phyloP scores from a whole-genome alignment of 2,797 vertebrate species.

The Iguana delicatissima region DNA sequence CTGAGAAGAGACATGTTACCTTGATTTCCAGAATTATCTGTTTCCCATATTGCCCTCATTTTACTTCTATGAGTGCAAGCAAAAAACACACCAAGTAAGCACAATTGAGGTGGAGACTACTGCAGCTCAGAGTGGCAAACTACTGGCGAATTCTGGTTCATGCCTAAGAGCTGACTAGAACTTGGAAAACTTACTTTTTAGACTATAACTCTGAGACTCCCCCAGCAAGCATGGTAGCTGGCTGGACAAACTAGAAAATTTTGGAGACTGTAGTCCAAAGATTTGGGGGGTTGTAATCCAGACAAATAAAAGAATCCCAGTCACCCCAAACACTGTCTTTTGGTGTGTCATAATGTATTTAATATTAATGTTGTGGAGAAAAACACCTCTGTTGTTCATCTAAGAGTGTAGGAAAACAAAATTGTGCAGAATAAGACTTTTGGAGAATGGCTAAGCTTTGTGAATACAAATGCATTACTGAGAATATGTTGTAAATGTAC shows the following conservation, averaged over 20 bases:
- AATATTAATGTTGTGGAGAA: background rate
- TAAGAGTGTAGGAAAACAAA: slow-evolving; percentile 22
- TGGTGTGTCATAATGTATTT: background rate
- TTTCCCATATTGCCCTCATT: background rate
- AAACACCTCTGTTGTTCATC: slow-evolving; percentile 4
- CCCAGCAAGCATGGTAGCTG: no score
- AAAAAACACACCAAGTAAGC: no score
- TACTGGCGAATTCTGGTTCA: background rate
- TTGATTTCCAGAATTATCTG: background rate
- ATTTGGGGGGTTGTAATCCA: no score
- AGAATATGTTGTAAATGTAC: slow-evolving; percentile 38
- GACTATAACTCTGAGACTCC: no score
- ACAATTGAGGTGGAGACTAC: background rate
- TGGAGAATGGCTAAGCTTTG: slow-evolving; percentile 39
- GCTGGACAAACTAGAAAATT: no score
- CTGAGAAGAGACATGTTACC: background rate
- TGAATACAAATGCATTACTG: slow-evolving; percentile 35
- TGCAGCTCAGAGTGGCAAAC: background rate
- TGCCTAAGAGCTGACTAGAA: background rate
- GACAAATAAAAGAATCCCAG: background rate
- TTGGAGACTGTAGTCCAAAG: no score
- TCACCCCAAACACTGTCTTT: background rate
- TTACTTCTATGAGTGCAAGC: background rate
- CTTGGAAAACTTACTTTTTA: no score
- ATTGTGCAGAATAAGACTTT: slow-evolving; percentile 42